A percentile compares a stretch with the other conserved stretches of the same genome.
Evolutionary conservation across 1,140 invertebrate species (phyloP).

Genomic region (Coptotermes formosanus): DNA sequence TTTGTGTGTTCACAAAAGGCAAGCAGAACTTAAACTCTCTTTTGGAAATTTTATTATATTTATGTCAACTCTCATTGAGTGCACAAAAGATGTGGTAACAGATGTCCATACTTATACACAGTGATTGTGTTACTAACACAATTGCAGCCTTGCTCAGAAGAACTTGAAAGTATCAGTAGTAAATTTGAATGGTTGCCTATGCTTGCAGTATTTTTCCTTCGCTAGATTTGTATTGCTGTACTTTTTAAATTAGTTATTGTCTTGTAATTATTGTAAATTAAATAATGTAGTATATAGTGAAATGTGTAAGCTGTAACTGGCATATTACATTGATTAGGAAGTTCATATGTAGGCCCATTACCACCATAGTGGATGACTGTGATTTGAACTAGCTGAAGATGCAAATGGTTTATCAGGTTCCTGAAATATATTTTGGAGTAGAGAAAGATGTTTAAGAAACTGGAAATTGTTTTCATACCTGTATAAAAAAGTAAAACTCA

Average conservation of each 20-base stretch:
- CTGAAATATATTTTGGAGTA: not conserved
- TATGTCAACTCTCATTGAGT: not conserved
- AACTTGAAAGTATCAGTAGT: not conserved
- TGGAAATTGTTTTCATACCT: too few species aligned
- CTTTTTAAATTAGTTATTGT: slow-evolving; percentile 1
- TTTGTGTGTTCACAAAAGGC: too few species aligned
- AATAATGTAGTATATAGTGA: not conserved
- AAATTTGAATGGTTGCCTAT: not conserved
- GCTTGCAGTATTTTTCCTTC: not conserved
- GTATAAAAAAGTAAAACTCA: too few species aligned
- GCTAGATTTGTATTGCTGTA: not conserved
- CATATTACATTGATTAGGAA: not conserved
- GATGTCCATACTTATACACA: not conserved
- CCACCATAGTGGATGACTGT: not conserved
- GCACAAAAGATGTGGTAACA: not conserved
- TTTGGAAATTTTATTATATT: not conserved
- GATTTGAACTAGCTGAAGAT: not conserved
- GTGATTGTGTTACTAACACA: not conserved
- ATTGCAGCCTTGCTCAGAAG: not conserved
- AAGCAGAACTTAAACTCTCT: too few species aligned
- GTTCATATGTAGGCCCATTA: not conserved
- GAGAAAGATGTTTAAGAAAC: too few species aligned
- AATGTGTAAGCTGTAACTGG: not conserved
- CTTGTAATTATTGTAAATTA: not conserved
- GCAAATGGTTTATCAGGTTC: not conserved